Conservation (phyloP, 23 tunicate genomes). For the Ascidia mentula region DNA sequence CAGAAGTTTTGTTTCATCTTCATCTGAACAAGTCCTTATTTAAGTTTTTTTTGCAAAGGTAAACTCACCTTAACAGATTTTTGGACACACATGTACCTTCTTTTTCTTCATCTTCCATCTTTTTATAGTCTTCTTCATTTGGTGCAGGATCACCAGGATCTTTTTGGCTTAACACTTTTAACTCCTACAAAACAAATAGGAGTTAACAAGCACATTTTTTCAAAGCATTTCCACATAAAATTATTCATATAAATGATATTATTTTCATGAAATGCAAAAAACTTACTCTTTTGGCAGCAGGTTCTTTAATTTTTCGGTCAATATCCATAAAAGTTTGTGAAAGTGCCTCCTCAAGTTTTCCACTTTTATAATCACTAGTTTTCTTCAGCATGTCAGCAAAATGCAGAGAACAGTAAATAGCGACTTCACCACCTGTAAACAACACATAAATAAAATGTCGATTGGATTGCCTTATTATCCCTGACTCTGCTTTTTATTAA, state of each 20-base stretch:
- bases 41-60: too few relatives aligned
- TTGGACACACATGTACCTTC: conserved; percentile 20
- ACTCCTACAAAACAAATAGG: conserved; percentile 24
- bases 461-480: background rate
- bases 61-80: too few relatives aligned
- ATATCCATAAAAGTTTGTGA: conserved; percentile 69
- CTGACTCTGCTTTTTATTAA: too few relatives aligned
- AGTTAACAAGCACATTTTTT: background rate
- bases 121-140: conserved; percentile 54
- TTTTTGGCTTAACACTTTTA: conserved; percentile 61
- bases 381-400: conserved; percentile 55
- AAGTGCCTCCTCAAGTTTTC: conserved; percentile 56
- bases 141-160: conserved; percentile 79
- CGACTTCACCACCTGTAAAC: conserved; percentile 82
- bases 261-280: background rate
- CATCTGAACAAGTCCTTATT: conserved; percentile 39
- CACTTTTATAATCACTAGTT: conserved; percentile 37
- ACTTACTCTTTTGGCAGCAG: conserved; percentile 44
- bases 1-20: conserved; percentile 75
- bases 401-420: conserved; percentile 74
- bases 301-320: conserved; percentile 63
- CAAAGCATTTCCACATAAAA: background rate
- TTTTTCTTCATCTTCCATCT: conserved; percentile 52
- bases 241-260: background rate
- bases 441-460: background rate